Percentiles rank a stretch among this genome's conserved stretches.
phyloP scores from a whole-genome alignment of 2,888 invertebrate genomes.

The Azorinus chamasolen region DNA sequence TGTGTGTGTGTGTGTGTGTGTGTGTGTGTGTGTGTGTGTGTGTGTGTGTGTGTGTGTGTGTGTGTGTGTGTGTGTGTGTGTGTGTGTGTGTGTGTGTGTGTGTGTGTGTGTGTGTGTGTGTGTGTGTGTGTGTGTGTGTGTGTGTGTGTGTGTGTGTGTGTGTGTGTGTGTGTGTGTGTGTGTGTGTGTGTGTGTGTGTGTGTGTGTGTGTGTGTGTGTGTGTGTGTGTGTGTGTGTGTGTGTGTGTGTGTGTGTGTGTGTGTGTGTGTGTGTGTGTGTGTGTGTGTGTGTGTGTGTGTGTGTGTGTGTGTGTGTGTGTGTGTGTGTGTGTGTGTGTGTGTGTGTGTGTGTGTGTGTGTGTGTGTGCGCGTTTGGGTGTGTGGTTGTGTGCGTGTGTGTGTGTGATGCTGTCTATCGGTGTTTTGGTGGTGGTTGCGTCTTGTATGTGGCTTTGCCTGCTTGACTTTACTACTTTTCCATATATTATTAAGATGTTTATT shows the following conservation, averaged over 20 bases:
- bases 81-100: conserved; percentile 19
- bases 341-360: conserved; percentile 24
- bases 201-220: conserved; percentile 16
- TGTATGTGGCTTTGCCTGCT: not conserved
- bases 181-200: conserved; percentile 24
- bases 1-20: no score
- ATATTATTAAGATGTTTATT: no score
- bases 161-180: conserved; percentile 34
- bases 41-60: no score
- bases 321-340: conserved; percentile 23
- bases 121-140: conserved; percentile 25
- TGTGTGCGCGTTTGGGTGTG: no score
- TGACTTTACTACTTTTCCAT: no score
- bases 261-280: conserved; percentile 22
- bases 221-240: conserved; percentile 16
- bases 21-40: no score
- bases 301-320: conserved; percentile 35
- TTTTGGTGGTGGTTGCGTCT: no score
- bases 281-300: conserved; percentile 36
- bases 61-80: not conserved
- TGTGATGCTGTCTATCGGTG: no score
- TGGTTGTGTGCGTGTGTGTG: not conserved
- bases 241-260: conserved; percentile 29
- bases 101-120: conserved; percentile 13
- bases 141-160: conserved; percentile 24